Evolutionary conservation across 2,797 vertebrate species (phyloP).

Genomic region (Bovichtus diacanthus): DNA sequence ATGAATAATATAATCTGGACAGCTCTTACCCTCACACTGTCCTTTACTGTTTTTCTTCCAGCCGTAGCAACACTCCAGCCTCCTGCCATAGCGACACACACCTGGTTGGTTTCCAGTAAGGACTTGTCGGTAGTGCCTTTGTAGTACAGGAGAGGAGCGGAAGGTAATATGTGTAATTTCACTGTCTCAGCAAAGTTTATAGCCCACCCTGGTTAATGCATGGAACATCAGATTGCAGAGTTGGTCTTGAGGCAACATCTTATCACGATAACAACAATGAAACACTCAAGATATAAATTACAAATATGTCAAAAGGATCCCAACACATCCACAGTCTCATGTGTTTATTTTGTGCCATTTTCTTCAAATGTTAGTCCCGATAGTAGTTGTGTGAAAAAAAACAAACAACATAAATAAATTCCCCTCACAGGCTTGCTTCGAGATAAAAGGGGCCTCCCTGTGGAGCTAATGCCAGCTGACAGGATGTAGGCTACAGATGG

Average conservation of each 20-base stretch:
- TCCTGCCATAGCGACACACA: constrained; percentile 92
- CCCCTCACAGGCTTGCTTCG: constrained; percentile 34
- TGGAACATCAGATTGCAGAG: constrained; percentile 5
- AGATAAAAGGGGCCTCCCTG: constrained; percentile 59
- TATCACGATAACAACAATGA: not conserved
- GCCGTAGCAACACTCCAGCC: constrained; percentile 94
- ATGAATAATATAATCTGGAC: not conserved
- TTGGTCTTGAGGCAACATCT: not conserved
- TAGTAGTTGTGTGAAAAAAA: constrained; percentile 38
- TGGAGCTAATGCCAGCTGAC: constrained; percentile 60
- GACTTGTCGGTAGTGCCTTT: constrained; percentile 83
- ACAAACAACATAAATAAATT: constrained; percentile 53
- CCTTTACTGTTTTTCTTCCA: constrained; percentile 93
- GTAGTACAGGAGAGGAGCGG: constrained; percentile 35
- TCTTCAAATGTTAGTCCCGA: constrained; percentile 30
- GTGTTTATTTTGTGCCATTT: constrained; percentile 4
- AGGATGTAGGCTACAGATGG: constrained; percentile 72
- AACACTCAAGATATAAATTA: not conserved
- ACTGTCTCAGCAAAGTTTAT: constrained; percentile 23
- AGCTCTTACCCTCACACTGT: constrained; percentile 92
- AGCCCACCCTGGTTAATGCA: constrained; percentile 1
- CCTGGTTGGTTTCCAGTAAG: constrained; percentile 85
- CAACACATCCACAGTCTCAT: not conserved
- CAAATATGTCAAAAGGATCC: not conserved
- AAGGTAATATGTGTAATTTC: constrained; percentile 47